Conservation (phyloP, 2,797 vertebrate genomes). For the Gallinago solitaria region DNA sequence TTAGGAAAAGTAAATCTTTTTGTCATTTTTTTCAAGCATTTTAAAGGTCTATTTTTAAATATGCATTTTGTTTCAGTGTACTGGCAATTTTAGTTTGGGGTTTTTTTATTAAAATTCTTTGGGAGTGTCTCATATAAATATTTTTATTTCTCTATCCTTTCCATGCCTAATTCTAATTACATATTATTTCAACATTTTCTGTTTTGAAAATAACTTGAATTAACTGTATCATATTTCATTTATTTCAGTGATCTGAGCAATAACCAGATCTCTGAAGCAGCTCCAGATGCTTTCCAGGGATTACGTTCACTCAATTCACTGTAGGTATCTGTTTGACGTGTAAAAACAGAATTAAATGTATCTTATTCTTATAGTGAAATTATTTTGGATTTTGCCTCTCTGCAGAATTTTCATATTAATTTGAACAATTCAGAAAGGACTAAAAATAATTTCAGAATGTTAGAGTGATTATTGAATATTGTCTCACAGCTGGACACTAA, state of each 20-base stretch:
- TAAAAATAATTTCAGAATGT: background rate
- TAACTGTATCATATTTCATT: slow-evolving; percentile 34
- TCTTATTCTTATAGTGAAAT: background rate
- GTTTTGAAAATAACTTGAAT: background rate
- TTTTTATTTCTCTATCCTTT: background rate
- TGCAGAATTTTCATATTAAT: background rate
- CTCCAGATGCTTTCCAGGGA: slow-evolving; percentile 93
- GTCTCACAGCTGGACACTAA: background rate
- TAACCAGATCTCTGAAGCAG: slow-evolving; percentile 97
- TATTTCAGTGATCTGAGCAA: slow-evolving; percentile 91
- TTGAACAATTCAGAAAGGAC: background rate
- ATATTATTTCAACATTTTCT: background rate
- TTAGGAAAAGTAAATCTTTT: background rate
- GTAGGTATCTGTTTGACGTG: slow-evolving; percentile 77
- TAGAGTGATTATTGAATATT: background rate
- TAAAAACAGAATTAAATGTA: background rate
- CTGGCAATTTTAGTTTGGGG: background rate
- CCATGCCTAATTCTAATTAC: background rate
- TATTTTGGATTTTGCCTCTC: background rate
- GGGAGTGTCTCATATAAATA: background rate
- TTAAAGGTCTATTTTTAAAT: background rate
- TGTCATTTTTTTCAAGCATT: background rate
- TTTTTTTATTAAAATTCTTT: background rate
- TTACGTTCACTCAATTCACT: slow-evolving; percentile 96
- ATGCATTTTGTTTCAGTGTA: background rate